Conservation (phyloP, 1,140 invertebrate species). For the Dryas iulia region DNA sequence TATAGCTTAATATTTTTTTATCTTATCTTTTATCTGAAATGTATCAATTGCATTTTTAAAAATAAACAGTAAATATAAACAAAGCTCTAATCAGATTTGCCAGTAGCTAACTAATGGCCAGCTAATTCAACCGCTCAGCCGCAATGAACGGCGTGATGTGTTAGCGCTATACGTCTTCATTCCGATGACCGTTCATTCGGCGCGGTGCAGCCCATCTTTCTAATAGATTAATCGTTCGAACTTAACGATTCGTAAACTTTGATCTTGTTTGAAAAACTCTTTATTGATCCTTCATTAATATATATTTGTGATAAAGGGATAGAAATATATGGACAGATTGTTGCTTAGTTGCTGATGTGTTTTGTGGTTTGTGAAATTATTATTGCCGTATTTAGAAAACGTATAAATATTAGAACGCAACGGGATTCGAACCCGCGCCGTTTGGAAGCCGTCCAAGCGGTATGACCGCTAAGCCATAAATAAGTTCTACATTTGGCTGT, state of each 20-base stretch:
- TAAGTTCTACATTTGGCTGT: too few species aligned
- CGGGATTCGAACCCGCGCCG: too few species aligned
- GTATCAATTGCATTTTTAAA: too few species aligned
- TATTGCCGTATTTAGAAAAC: too few species aligned
- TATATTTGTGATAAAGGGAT: not conserved
- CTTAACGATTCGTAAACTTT: not conserved
- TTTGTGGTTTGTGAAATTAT: too few species aligned
- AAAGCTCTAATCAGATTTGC: not conserved
- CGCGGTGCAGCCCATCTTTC: not conserved
- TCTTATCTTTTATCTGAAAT: too few species aligned
- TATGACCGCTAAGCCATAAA: too few species aligned
- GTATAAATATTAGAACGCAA: too few species aligned
- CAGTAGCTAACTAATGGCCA: conserved; percentile 1
- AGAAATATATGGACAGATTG: not conserved
- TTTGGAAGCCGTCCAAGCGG: too few species aligned
- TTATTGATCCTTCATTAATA: not conserved
- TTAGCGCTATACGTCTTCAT: conserved; percentile 11
- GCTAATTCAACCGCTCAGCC: conserved; percentile 9
- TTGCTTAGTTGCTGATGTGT: too few species aligned
- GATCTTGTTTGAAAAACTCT: not conserved
- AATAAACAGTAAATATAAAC: not conserved
- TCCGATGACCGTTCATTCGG: conserved; percentile 4
- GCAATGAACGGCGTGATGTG: conserved; percentile 8
- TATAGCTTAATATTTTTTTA: too few species aligned
- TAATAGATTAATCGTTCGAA: not conserved